Evolutionary conservation across 2,888 invertebrate genomes (phyloP).

Genomic region (Tromatobia lineatoria): DNA sequence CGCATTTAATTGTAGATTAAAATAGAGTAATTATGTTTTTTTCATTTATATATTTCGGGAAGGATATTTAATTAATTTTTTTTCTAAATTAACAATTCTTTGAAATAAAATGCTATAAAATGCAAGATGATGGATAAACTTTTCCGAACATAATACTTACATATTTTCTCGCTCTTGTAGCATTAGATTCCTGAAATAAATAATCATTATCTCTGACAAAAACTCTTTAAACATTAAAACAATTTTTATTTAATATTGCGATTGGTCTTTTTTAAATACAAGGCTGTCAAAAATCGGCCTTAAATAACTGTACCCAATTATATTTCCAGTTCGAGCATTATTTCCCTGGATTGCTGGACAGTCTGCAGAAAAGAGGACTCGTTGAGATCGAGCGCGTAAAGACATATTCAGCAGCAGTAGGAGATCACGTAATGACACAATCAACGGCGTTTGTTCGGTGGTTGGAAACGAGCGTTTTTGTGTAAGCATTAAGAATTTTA

Average conservation of each 20-base stretch:
- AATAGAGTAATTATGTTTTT: no score
- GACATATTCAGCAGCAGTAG: conserved; percentile 76
- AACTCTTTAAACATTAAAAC: neutral
- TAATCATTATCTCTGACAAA: neutral
- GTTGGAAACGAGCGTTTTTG: conserved; percentile 91
- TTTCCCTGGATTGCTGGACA: conserved; percentile 90
- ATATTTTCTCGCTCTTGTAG: no score
- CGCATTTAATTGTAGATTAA: no score
- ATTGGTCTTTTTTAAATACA: neutral
- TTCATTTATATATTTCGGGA: no score
- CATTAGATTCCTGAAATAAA: neutral
- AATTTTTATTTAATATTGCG: neutral
- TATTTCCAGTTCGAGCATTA: conserved; percentile 89
- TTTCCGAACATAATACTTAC: no score
- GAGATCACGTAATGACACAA: conserved; percentile 78
- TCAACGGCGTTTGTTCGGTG: conserved; percentile 85
- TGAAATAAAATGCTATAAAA: no score
- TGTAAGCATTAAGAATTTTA: conserved; percentile 88
- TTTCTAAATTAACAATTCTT: no score
- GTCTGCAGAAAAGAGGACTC: conserved; percentile 87
- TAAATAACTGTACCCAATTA: conserved; percentile 45
- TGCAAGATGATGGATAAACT: no score
- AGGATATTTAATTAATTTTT: no score
- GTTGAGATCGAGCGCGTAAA: conserved; percentile 78
- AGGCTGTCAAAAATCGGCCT: neutral